phyloP scores from a whole-genome alignment of 92 coral and sea anemone species.

The Chrysogorgia sp. region DNA sequence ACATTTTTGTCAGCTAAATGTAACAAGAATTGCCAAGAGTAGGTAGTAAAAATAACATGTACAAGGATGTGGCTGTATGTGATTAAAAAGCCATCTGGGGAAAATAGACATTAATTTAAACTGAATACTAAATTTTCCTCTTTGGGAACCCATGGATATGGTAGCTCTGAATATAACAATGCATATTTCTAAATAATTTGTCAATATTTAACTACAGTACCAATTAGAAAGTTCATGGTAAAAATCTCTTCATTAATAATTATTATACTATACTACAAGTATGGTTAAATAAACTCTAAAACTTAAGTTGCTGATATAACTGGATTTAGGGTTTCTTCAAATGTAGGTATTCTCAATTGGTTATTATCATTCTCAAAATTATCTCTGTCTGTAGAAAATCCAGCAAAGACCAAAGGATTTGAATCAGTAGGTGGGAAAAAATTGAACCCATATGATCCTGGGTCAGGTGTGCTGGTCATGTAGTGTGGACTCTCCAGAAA shows the following conservation, averaged over 20 bases:
- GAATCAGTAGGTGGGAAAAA: slow-evolving; percentile 28
- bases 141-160: not conserved
- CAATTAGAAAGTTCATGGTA: not conserved
- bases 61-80: too few relatives aligned
- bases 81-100: not conserved
- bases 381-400: slow-evolving; percentile 69
- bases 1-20: not conserved
- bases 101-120: not conserved
- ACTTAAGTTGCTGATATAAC: slow-evolving; percentile 61
- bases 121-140: not conserved
- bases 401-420: slow-evolving; percentile 46
- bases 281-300: too few relatives aligned
- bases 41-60: too few relatives aligned
- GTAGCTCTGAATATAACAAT: not conserved
- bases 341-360: slow-evolving; percentile 75
- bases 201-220: slow-evolving; percentile 4
- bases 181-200: slow-evolving; percentile 33
- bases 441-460: slow-evolving; percentile 50
- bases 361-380: slow-evolving; percentile 64
- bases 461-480: slow-evolving; percentile 89
- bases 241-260: not conserved
- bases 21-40: too few relatives aligned
- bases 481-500: slow-evolving; percentile 80
- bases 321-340: slow-evolving; percentile 95
- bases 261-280: not conserved